phyloP scores from a whole-genome alignment of 2,888 invertebrate species.

The Aphodius sticticus region DNA sequence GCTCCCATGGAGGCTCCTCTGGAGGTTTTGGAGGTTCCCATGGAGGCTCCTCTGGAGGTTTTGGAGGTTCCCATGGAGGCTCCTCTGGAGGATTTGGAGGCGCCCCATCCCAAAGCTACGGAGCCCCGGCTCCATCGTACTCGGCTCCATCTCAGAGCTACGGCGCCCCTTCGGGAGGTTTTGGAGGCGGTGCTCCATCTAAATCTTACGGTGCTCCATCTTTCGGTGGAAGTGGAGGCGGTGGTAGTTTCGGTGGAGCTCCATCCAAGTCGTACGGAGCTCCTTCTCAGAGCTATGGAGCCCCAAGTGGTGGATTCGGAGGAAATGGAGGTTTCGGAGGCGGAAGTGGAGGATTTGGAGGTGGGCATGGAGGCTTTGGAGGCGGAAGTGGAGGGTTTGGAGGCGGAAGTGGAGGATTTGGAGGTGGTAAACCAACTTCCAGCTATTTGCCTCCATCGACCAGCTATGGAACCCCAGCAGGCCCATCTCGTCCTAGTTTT shows the following conservation, averaged over 20 bases:
- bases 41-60: constrained; percentile 42
- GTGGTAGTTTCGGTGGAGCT: constrained; percentile 39
- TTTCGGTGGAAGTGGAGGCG: constrained; percentile 40
- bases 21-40: constrained; percentile 44
- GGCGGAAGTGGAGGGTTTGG: no score
- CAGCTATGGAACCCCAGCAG: constrained; percentile 57
- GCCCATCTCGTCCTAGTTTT: constrained; percentile 54
- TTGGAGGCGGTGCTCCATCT: constrained; percentile 48
- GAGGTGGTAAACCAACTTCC: constrained; percentile 53
- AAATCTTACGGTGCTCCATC: constrained; percentile 60
- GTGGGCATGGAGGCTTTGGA: constrained; percentile 51
- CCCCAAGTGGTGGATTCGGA: constrained; percentile 35
- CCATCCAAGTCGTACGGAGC: constrained; percentile 34
- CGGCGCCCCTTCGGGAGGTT: constrained; percentile 36
- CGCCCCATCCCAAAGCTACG: constrained; percentile 51
- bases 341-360: no score
- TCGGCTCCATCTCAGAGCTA: constrained; percentile 28
- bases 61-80: constrained; percentile 41
- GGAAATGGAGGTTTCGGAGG: neutral
- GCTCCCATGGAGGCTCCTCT: constrained; percentile 44
- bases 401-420: constrained; percentile 43
- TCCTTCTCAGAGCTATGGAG: constrained; percentile 40
- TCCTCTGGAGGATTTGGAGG: no score
- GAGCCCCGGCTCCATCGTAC: constrained; percentile 36
- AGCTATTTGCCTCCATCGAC: constrained; percentile 68